Conservation (phyloP, 2,113 vertebrate genomes). For the Spea bombifrons region DNA sequence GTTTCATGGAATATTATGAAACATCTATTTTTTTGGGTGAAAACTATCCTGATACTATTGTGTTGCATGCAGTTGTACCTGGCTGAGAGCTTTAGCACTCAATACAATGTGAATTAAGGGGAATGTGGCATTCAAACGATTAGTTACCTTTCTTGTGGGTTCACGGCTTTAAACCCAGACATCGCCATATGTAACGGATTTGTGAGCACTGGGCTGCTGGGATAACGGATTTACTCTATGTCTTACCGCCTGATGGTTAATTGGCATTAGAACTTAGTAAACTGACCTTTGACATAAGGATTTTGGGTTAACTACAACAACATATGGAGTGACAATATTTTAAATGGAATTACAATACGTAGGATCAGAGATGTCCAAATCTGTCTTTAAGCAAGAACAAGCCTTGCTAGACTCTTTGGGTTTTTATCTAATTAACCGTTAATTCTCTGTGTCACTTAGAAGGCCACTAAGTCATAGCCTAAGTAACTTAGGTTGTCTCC, state of each 20-base stretch:
- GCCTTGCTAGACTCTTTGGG: neutral
- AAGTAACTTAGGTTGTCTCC: too few relatives aligned
- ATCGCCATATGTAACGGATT: conserved; percentile 38
- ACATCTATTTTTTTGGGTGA: too few relatives aligned
- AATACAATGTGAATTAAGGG: too few relatives aligned
- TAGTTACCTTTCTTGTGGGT: neutral
- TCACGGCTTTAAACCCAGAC: conserved; percentile 12
- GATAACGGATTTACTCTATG: conserved; percentile 8
- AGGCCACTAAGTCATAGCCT: too few relatives aligned
- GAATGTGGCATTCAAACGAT: neutral
- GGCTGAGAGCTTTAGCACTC: too few relatives aligned
- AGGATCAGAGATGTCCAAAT: neutral
- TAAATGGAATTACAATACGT: neutral
- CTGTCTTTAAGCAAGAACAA: too few relatives aligned
- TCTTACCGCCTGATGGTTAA: conserved; percentile 1
- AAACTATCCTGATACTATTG: too few relatives aligned
- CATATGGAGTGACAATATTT: conserved; percentile 12
- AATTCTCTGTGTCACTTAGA: neutral
- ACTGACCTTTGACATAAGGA: neutral
- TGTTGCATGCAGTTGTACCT: too few relatives aligned
- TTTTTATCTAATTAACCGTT: neutral
- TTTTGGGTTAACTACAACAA: neutral
- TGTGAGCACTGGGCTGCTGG: neutral
- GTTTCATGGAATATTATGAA: too few relatives aligned
- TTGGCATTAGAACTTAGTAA: conserved; percentile 3